Conservation (phyloP, 1,140 invertebrate genomes). For the Zaprionus ornatus region DNA sequence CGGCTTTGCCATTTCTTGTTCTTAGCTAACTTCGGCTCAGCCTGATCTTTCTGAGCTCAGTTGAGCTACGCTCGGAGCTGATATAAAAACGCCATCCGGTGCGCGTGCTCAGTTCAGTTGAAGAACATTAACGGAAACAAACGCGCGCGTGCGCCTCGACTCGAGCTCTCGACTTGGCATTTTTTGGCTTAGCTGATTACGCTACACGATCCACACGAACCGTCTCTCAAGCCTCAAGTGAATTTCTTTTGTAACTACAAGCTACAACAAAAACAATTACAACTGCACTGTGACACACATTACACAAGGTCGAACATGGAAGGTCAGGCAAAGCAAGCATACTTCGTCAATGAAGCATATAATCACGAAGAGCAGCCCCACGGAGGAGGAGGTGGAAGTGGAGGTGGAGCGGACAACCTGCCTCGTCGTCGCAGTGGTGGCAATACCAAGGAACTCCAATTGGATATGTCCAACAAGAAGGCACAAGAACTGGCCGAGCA, state of each 20-base stretch:
- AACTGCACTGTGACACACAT: slow-evolving; percentile 63
- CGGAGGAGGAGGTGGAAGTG: slow-evolving; percentile 41
- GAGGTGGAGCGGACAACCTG: slow-evolving; percentile 34
- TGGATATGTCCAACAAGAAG: slow-evolving; percentile 57
- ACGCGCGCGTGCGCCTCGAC: slow-evolving; percentile 62
- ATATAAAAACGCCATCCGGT: slow-evolving; percentile 74
- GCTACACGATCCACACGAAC: not conserved
- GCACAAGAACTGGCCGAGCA: slow-evolving; percentile 18
- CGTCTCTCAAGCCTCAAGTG: slow-evolving; percentile 22
- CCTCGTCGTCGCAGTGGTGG: slow-evolving; percentile 73
- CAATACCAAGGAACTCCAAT: slow-evolving; percentile 64
- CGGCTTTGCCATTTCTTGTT: slow-evolving; percentile 60
- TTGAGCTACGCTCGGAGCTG: slow-evolving; percentile 37
- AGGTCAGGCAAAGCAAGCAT: slow-evolving; percentile 76
- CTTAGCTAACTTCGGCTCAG: slow-evolving; percentile 42
- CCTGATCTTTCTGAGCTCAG: not conserved
- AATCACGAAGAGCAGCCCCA: slow-evolving; percentile 56
- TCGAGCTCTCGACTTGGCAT: slow-evolving; percentile 40
- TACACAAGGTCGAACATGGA: slow-evolving; percentile 60
- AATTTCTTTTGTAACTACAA: slow-evolving; percentile 58
- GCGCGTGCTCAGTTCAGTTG: slow-evolving; percentile 77
- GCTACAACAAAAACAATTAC: slow-evolving; percentile 2
- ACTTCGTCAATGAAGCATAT: slow-evolving; percentile 78
- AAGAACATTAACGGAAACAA: slow-evolving; percentile 71
- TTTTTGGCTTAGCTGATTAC: slow-evolving; percentile 40